A percentile compares a stretch with the other conserved stretches of the same genome.
Evolutionary conservation across 2,797 vertebrate species (phyloP).

Genomic region (Phoeniculus purpureus): DNA sequence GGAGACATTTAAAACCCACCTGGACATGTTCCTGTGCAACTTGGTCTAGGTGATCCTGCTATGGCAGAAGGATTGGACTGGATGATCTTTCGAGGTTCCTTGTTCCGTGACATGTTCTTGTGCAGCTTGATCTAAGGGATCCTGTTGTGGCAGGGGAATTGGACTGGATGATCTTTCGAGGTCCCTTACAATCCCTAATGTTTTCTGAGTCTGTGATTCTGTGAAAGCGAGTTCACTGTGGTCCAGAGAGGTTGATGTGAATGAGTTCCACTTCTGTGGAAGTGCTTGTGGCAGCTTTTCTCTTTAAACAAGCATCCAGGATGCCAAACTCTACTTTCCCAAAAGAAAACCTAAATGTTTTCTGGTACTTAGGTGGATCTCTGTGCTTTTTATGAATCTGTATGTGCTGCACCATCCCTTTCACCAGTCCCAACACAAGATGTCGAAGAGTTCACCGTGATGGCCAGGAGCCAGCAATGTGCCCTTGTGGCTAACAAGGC

Average conservation of each 20-base stretch:
- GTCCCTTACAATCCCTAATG: too few relatives aligned
- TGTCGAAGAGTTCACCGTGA: background rate
- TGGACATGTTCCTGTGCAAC: too few relatives aligned
- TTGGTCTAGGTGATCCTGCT: too few relatives aligned
- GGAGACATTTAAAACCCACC: too few relatives aligned
- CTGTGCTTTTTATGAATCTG: background rate
- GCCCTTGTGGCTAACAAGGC: too few relatives aligned
- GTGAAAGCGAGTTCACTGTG: background rate
- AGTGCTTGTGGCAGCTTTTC: constrained; percentile 1
- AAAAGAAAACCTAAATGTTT: background rate
- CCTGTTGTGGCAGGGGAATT: too few relatives aligned
- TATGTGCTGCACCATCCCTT: background rate
- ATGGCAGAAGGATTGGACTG: too few relatives aligned
- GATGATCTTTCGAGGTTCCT: too few relatives aligned
- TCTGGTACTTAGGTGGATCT: background rate
- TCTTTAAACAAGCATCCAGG: background rate
- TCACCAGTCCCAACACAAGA: background rate
- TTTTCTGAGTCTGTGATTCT: background rate
- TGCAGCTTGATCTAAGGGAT: too few relatives aligned
- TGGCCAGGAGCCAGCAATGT: background rate
- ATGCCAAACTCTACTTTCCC: background rate
- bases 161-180: too few relatives aligned
- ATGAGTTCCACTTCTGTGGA: background rate
- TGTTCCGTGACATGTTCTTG: too few relatives aligned
- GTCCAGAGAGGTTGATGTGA: background rate